A percentile compares a stretch with the other conserved stretches of the same genome.
phyloP scores from a whole-genome alignment of 2,888 invertebrate species.

The Dicycla oo region DNA sequence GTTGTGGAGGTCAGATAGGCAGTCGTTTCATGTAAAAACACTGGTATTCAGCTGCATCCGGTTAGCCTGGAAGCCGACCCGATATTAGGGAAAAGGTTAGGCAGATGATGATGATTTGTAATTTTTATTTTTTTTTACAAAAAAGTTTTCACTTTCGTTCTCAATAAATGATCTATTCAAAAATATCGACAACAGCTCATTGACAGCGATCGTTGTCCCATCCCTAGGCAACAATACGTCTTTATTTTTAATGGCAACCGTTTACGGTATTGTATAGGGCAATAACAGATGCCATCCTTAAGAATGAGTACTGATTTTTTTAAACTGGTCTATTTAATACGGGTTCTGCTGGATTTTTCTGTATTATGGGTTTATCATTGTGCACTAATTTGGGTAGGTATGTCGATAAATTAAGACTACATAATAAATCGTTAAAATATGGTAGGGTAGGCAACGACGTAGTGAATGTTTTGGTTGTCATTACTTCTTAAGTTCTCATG shows the following conservation, averaged over 20 bases:
- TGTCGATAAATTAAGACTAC: conserved; percentile 48
- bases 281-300: conserved; percentile 63
- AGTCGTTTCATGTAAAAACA: too few relatives aligned
- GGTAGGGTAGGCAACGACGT: background rate
- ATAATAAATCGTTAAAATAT: conserved; percentile 30
- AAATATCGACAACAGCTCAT: conserved; percentile 42
- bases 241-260: conserved; percentile 69
- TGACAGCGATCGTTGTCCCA: conserved; percentile 44
- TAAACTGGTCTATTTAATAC: conserved; percentile 28
- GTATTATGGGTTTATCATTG: conserved; percentile 34
- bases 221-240: conserved; percentile 68
- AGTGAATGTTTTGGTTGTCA: background rate
- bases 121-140: background rate
- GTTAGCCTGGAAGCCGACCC: too few relatives aligned
- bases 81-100: too few relatives aligned
- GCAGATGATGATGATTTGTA: too few relatives aligned
- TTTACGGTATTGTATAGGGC: conserved; percentile 64
- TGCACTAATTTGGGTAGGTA: conserved; percentile 45
- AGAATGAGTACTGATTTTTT: conserved; percentile 57
- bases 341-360: conserved; percentile 46
- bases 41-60: too few relatives aligned
- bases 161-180: conserved; percentile 6
- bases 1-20: too few relatives aligned
- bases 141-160: background rate
- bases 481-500: conserved; percentile 7